Evolutionary conservation across 2,888 invertebrate genomes (phyloP), one percentile per base, ranked within the genome.

Genomic region (Cyclophora albipunctata): DNA sequence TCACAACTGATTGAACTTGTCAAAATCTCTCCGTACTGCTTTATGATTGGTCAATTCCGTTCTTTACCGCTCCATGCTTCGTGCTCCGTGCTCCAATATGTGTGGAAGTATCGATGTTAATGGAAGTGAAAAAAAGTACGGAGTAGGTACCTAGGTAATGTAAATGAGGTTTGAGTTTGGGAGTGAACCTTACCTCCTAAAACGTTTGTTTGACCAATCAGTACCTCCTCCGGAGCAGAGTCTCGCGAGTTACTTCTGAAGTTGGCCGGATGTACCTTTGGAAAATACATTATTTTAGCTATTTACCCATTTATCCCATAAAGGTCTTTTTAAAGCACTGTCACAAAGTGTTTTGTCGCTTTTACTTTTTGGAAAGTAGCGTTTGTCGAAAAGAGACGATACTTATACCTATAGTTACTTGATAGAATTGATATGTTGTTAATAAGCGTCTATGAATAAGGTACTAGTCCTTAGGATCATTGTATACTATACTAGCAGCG

Each of bases 191-290:
- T 35, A 20, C 64, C 69, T 40, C 78, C 20, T 20, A 20, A 20
- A 20, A 20, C 20, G 20, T 20, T 20, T 20, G 20, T 20, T 20
- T 20, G 20, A 20, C 80, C 81, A 42, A 84, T 69, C 5, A 82
- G 53, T 6, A 84, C 59, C 3, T 84, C 83, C 56, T 86, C 85
- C 3, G 62, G 34, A 1, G 55, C 67, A 4, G 65, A 52, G 7
- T 84, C 84, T 3, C 82, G 69, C 34, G 50, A 59, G 2, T 85
- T 84, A 2, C 82, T 67, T 48, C 85, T 78, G 60, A 86, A 86
- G 73, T 87, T 86, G 0, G 81, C 55, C 6, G 84, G 84, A 57
- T 86, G 86, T 2, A 86, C 84, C 87, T 87, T 53, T 5, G 52
- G 49, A 48, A 34, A 46, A 7, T 6, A 46, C 7, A 45, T 33